These are phyloP conservation scores for Spongia lamella DNA, from an alignment of 37 sponge, comb jelly and placozoan genomes.

Conservation along the genomic window DNA sequence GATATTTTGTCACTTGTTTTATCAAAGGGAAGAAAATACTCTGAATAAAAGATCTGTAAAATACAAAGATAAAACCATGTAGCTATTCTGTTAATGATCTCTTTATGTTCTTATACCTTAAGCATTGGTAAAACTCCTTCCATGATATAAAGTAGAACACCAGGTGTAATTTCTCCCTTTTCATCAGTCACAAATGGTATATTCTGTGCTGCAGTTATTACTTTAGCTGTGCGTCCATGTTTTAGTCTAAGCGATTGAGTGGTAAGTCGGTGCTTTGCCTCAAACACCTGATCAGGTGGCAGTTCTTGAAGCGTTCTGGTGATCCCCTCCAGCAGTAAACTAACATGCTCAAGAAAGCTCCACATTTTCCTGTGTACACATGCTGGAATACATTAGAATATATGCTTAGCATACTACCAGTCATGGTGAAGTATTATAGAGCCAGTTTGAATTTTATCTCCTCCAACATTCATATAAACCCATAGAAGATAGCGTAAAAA, in stretches of 20 bases:
- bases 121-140: no score
- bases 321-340: not conserved
- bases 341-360: slow-evolving; percentile 26
- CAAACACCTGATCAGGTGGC: slow-evolving; percentile 1
- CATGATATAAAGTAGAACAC: not conserved
- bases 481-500: slow-evolving; percentile 53
- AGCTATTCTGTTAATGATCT: no score
- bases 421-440: slow-evolving; percentile 22
- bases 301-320: not conserved
- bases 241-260: no score
- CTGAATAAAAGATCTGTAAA: no score
- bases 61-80: no score
- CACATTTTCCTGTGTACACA: slow-evolving; percentile 48
- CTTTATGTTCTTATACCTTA: no score
- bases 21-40: no score
- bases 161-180: slow-evolving; percentile 20
- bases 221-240: no score
- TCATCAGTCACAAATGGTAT: slow-evolving; percentile 23
- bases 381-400: not conserved
- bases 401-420: slow-evolving; percentile 3
- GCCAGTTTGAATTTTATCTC: slow-evolving; percentile 24
- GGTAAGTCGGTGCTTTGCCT: slow-evolving; percentile 4
- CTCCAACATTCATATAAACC: slow-evolving; percentile 45
- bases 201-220: not conserved
- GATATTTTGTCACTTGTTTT: no score